These are phyloP conservation scores for Catagonus wagneri DNA, from an alignment of 2,113 vertebrate species.

Conservation along the genomic window DNA sequence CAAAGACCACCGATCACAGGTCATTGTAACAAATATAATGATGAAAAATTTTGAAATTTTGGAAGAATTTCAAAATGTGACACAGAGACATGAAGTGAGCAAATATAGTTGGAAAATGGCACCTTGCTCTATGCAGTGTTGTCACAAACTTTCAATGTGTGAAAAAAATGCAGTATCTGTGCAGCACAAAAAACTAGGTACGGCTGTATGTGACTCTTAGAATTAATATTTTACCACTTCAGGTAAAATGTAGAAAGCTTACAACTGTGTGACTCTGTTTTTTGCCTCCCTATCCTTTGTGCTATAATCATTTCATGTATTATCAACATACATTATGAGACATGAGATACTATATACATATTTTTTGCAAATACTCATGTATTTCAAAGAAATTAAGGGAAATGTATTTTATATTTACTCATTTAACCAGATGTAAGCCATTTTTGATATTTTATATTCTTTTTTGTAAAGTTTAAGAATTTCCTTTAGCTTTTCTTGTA, in stretches of 20 bases:
- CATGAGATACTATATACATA: not conserved
- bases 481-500: conserved; percentile 10
- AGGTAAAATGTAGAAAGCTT: not conserved
- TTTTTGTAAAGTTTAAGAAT: not conserved
- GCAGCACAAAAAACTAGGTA: not conserved
- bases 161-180: not conserved
- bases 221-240: not conserved
- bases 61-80: not conserved
- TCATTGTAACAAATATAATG: not conserved
- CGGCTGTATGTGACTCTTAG: not conserved
- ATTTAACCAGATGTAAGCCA: not conserved
- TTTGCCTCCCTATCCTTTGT: not conserved
- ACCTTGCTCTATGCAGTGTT: not conserved
- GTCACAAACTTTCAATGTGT: not conserved
- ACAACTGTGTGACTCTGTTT: not conserved
- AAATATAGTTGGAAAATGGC: not conserved
- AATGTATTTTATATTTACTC: not conserved
- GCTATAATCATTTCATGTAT: not conserved
- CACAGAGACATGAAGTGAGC: not conserved
- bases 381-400: conserved; percentile 13
- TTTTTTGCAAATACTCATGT: not conserved
- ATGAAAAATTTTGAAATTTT: not conserved
- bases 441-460: not conserved
- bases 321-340: not conserved
- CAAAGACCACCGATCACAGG: not conserved